Percentiles rank a stretch among this genome's conserved stretches.
phyloP scores from a whole-genome alignment of 2,888 invertebrate genomes.

The Hypena proboscidalis region DNA sequence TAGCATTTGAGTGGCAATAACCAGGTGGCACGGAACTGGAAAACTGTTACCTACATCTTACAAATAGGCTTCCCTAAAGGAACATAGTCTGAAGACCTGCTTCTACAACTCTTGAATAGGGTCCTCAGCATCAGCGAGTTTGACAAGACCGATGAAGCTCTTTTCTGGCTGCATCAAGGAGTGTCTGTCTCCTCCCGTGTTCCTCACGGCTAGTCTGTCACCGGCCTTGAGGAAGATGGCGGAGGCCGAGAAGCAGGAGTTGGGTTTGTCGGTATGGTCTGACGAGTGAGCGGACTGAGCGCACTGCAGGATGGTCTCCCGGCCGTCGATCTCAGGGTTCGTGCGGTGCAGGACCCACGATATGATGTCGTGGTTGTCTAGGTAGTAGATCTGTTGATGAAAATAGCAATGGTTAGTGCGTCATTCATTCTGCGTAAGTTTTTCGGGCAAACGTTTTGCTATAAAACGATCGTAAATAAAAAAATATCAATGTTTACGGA shows the following conservation, averaged over 20 bases:
- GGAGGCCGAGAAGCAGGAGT: conserved; percentile 91
- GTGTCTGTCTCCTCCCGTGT: conserved; percentile 88
- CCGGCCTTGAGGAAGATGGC: conserved; percentile 87
- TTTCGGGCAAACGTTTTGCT: too few relatives aligned
- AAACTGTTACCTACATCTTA: conserved; percentile 12
- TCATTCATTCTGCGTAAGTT: too few relatives aligned
- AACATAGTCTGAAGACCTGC: conserved; percentile 7
- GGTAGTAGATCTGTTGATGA: conserved; percentile 88
- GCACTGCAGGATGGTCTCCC: conserved; percentile 89
- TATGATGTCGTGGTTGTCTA: conserved; percentile 91
- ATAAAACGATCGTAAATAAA: too few relatives aligned
- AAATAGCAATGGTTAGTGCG: too few relatives aligned
- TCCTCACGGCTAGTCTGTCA: conserved; percentile 88
- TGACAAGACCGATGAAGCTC: conserved; percentile 93
- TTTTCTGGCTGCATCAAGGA: conserved; percentile 90
- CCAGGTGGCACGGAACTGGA: too few relatives aligned
- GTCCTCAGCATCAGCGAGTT: conserved; percentile 86
- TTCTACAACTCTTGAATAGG: conserved; percentile 67
- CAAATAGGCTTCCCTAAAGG: conserved; percentile 4
- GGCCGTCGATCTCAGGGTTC: conserved; percentile 77
- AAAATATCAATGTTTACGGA: too few relatives aligned
- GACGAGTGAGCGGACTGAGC: conserved; percentile 87
- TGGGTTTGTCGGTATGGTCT: conserved; percentile 85
- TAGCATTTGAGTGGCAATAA: too few relatives aligned
- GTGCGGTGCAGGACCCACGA: conserved; percentile 90